Percentiles rank a stretch among this genome's conserved stretches.
phyloP scores from a whole-genome alignment of 2,797 vertebrate species.

The Remorina albescens region DNA sequence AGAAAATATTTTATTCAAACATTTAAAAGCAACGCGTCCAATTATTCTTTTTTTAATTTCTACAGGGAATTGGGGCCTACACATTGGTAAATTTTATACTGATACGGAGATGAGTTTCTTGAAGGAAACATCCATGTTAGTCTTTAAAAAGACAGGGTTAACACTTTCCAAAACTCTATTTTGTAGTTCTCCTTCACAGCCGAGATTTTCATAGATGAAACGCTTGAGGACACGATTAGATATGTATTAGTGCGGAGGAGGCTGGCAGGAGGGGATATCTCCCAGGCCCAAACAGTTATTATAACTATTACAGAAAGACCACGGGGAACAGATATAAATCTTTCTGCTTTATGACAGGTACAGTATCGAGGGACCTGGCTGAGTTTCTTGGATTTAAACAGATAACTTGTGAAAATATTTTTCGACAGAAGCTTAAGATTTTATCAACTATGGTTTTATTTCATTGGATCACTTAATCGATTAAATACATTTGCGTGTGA shows the following conservation, averaged over 20 bases:
- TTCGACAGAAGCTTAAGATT: constrained; percentile 10
- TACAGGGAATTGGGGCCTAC: not conserved
- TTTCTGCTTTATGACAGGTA: constrained; percentile 56
- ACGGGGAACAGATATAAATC: constrained; percentile 70
- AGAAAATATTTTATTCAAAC: not conserved
- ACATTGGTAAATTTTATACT: not conserved
- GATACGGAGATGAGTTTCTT: not conserved
- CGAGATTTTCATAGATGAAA: constrained; percentile 86
- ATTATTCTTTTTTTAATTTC: constrained; percentile 12
- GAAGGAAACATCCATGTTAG: constrained; percentile 3
- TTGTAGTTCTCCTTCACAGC: constrained; percentile 53
- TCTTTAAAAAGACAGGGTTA: constrained; percentile 6
- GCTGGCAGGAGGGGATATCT: constrained; percentile 78
- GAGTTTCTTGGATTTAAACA: not conserved
- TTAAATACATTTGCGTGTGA: not conserved
- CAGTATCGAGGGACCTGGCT: not conserved
- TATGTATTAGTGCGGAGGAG: constrained; percentile 93
- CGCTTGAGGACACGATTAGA: constrained; percentile 95
- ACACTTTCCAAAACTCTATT: constrained; percentile 50
- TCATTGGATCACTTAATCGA: not conserved
- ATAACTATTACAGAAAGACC: constrained; percentile 78
- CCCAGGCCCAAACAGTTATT: constrained; percentile 84
- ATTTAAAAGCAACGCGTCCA: not conserved
- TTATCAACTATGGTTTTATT: not conserved
- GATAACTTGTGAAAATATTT: not conserved